Percentiles rank a stretch among this genome's conserved stretches.
phyloP scores from a whole-genome alignment of 2,113 vertebrate species.

The Diglossa brunneiventris region DNA sequence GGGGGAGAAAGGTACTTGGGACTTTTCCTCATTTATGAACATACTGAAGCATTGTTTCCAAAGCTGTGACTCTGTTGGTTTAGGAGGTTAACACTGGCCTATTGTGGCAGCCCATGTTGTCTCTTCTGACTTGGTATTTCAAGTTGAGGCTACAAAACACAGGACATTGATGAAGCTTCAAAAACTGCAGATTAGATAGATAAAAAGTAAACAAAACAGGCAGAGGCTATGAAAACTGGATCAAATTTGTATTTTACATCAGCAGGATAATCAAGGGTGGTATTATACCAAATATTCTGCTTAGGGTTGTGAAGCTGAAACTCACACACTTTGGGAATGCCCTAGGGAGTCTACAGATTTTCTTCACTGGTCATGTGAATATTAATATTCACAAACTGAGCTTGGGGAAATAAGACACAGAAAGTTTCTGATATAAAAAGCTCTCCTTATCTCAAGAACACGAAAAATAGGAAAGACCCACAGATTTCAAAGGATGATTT shows the following conservation, averaged over 20 bases:
- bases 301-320: neutral
- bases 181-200: neutral
- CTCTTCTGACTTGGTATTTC: neutral
- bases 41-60: neutral
- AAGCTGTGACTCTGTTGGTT: neutral
- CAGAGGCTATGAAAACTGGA: neutral
- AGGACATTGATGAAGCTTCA: neutral
- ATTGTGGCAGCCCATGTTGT: neutral
- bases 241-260: neutral
- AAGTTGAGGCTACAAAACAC: neutral
- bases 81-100: neutral
- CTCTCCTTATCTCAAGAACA: neutral
- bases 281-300: rapidly evolving
- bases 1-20: neutral
- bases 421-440: neutral
- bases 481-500: neutral
- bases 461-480: neutral
- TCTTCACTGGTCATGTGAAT: neutral
- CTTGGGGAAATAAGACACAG: neutral
- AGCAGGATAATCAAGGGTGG: neutral
- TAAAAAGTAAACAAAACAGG: neutral
- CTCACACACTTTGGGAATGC: neutral
- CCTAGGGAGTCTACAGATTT: neutral
- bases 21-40: neutral
- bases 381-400: neutral